A percentile compares a stretch with the other conserved stretches of the same genome.
These are phyloP conservation scores for Hycleus phaleratus DNA, from an alignment of 1,140 invertebrate species.

Conservation along the genomic window DNA sequence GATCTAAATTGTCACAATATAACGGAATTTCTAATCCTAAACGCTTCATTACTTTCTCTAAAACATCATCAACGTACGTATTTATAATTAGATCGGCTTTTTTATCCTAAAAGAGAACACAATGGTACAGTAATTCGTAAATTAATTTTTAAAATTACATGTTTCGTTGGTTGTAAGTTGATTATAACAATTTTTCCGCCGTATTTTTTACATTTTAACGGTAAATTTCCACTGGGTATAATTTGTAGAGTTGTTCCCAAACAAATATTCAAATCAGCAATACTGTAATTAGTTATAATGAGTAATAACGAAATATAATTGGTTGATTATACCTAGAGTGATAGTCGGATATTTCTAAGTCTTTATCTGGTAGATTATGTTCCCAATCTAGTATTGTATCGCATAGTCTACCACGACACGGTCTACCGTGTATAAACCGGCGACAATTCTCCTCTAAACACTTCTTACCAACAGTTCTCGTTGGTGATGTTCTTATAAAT, in stretches of 20 bases:
- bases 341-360: conserved; percentile 77
- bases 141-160: conserved; percentile 53
- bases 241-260: conserved; percentile 97
- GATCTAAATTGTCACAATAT: conserved; percentile 60
- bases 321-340: conserved; percentile 65
- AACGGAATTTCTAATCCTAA: conserved; percentile 62
- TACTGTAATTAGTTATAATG: conserved; percentile 43
- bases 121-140: neutral
- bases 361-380: conserved; percentile 83
- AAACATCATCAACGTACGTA: conserved; percentile 81
- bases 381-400: conserved; percentile 99
- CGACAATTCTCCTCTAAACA: conserved; percentile 70
- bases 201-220: conserved; percentile 79
- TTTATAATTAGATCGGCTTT: conserved; percentile 86
- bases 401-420: conserved; percentile 73
- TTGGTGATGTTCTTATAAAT: conserved; percentile 72
- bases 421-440: conserved; percentile 53
- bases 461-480: conserved; percentile 87
- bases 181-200: conserved; percentile 87
- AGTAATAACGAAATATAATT: neutral
- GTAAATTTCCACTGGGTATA: conserved; percentile 91
- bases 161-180: conserved; percentile 95
- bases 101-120: conserved; percentile 59
- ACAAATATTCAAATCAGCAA: conserved; percentile 87
- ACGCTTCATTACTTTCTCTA: conserved; percentile 66